Conservation (phyloP, 2,113 vertebrate genomes). For the Rhinichthys klamathensis region DNA sequence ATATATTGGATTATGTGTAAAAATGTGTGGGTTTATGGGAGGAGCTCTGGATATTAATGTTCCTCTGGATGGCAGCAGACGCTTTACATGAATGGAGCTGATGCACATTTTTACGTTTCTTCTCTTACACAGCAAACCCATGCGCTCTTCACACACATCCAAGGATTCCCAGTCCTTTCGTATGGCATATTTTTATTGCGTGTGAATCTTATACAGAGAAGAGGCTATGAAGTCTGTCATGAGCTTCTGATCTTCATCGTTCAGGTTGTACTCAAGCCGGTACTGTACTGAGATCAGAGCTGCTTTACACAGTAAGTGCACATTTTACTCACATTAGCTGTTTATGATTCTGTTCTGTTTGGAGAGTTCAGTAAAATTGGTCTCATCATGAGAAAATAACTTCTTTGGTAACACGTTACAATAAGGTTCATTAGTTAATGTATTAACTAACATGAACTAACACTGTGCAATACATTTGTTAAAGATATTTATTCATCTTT, state of each 20-base stretch:
- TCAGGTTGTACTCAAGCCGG: background rate
- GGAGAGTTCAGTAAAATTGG: background rate
- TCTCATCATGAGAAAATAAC: background rate
- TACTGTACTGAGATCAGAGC: slow-evolving; percentile 1
- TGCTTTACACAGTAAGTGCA: slow-evolving; percentile 17
- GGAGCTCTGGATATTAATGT: background rate
- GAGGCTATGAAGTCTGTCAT: background rate
- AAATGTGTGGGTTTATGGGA: background rate
- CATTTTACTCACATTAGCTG: background rate
- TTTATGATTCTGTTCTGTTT: background rate
- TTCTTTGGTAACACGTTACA: too few species aligned
- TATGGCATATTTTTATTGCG: background rate
- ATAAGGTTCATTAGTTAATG: too few species aligned
- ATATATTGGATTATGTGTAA: background rate
- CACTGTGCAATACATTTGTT: too few species aligned
- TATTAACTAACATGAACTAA: too few species aligned
- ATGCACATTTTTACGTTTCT: background rate
- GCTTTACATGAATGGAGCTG: background rate
- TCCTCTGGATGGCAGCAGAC: slow-evolving; percentile 32
- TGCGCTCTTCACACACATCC: background rate
- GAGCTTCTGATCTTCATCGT: slow-evolving; percentile 4
- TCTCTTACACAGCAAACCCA: background rate
- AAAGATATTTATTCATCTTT: too few species aligned
- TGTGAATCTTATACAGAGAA: background rate
- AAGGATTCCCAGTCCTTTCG: background rate